phyloP scores from a whole-genome alignment of 2,113 vertebrate genomes.

The Pachyramphus minor region DNA sequence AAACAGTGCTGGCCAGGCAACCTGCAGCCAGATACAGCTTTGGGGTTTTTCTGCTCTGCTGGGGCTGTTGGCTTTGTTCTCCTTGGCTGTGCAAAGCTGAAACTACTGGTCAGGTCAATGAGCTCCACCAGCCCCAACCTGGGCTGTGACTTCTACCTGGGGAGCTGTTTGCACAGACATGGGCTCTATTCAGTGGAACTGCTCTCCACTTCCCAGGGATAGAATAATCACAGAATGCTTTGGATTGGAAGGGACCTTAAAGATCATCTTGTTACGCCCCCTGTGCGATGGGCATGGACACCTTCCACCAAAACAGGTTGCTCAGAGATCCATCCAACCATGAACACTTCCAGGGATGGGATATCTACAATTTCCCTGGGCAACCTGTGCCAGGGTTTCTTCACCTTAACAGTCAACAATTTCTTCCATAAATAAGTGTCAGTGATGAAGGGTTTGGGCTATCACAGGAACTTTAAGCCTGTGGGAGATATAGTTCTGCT shows the following conservation, averaged over 20 bases:
- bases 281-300: neutral
- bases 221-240: neutral
- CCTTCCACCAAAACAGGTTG: neutral
- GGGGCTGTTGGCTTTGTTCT: neutral
- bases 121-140: neutral
- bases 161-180: neutral
- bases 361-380: neutral
- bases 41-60: neutral
- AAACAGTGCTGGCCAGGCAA: neutral
- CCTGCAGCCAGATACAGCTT: neutral
- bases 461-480: neutral
- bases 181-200: neutral
- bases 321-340: neutral
- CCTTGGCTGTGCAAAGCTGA: neutral
- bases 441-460: neutral
- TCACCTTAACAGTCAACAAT: neutral
- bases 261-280: accelerated
- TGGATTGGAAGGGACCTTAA: neutral
- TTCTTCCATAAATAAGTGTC: neutral
- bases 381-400: neutral
- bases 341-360: neutral
- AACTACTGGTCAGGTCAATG: neutral
- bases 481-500: neutral
- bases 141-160: neutral
- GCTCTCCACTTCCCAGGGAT: neutral